Evolutionary conservation across 2,113 vertebrate genomes (phyloP).

Genomic region (Danio rerio): GRCz12tu NC_133191.1:5973501-5974000

Average conservation of each 20-base stretch:
- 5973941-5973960: no score
- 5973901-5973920: no score
- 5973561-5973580: constrained; percentile 40
- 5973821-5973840: no score
- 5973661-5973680: constrained; percentile 22
- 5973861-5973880: no score
- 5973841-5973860: no score
- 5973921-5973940: no score
- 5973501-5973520: constrained; percentile 3
- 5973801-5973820: not conserved
- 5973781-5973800: constrained; percentile 26
- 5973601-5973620: constrained; percentile 17
- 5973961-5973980: no score
- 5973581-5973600: constrained; percentile 33
- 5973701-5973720: constrained; percentile 14
- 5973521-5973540: constrained; percentile 11
- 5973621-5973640: constrained; percentile 33
- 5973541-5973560: constrained; percentile 20
- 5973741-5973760: constrained; percentile 8
- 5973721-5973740: constrained; percentile 40
- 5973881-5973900: no score
- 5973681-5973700: constrained; percentile 47
- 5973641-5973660: constrained; percentile 36
- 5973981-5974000: no score
- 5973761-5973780: constrained; percentile 3